Conservation (phyloP, 2,888 invertebrate species). For the Phyllotreta cruciferae region DNA sequence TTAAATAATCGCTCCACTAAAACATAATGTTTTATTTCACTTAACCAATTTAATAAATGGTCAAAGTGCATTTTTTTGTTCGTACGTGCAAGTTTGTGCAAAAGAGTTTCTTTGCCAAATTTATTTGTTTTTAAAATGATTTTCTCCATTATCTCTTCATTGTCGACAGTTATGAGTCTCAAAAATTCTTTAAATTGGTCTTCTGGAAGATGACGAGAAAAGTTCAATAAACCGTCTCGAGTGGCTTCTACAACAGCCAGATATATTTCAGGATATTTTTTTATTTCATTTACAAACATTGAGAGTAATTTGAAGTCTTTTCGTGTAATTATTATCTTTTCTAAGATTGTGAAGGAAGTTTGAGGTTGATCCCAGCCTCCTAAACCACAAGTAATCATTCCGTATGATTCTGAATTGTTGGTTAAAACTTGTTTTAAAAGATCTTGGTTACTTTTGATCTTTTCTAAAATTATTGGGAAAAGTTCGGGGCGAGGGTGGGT, state of each 20-base stretch:
- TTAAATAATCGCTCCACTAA: not conserved
- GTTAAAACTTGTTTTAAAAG: slow-evolving; percentile 5
- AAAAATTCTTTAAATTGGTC: no score
- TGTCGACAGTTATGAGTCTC: no score
- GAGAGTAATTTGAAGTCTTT: slow-evolving; percentile 1
- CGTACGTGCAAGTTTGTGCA: not conserved
- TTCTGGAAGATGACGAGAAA: no score
- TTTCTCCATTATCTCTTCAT: no score
- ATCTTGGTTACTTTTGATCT: not conserved
- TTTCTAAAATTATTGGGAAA: slow-evolving; percentile 1
- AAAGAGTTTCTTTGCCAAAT: not conserved
- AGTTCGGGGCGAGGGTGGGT: not conserved
- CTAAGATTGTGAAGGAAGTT: slow-evolving; percentile 12
- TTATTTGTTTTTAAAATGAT: no score
- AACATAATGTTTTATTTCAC: not conserved
- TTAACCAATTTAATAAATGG: slow-evolving; percentile 6
- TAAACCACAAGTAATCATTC: slow-evolving; percentile 6
- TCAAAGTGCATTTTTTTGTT: not conserved
- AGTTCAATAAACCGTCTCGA: no score
- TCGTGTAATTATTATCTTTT: slow-evolving; percentile 2
- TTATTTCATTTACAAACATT: not conserved
- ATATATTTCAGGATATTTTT: not conserved
- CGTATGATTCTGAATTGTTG: not conserved
- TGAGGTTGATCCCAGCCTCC: not conserved
- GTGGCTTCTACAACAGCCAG: no score